A percentile compares a stretch with the other conserved stretches of the same genome.
Evolutionary conservation across 2,888 invertebrate genomes (phyloP).

Genomic region (Exephanes ischioxanthus): DNA sequence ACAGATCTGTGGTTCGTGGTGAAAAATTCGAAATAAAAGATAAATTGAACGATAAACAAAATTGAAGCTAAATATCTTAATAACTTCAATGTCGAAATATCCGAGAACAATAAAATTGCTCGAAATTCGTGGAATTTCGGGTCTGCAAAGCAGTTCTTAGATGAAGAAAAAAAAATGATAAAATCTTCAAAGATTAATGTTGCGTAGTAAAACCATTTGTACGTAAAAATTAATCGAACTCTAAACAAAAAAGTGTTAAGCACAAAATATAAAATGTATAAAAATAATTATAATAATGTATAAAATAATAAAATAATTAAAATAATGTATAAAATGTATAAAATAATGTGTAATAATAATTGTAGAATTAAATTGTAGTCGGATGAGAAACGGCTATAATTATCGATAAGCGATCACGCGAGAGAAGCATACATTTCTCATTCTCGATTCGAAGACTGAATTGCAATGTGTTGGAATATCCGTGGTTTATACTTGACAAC

Average conservation of each 20-base stretch:
- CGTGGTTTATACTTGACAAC: slow-evolving; percentile 20
- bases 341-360: not conserved
- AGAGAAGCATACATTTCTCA: not conserved
- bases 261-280: not conserved
- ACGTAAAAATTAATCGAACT: not conserved
- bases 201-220: not conserved
- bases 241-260: not conserved
- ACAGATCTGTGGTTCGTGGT: too few relatives aligned
- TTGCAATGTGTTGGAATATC: not conserved
- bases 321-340: not conserved
- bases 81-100: not conserved
- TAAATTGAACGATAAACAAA: too few relatives aligned
- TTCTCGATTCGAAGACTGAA: not conserved
- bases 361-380: not conserved
- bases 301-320: too few relatives aligned
- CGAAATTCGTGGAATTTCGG: too few relatives aligned
- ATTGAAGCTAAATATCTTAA: not conserved
- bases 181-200: not conserved
- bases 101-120: not conserved
- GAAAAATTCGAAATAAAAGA: too few relatives aligned
- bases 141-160: not conserved
- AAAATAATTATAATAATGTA: not conserved
- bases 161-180: not conserved
- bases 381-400: not conserved
- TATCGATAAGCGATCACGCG: not conserved